A percentile compares a stretch with the other conserved stretches of the same genome.
These are phyloP conservation scores for Crax fasciolata DNA, from an alignment of 2,797 vertebrate species.

Conservation along the genomic window DNA sequence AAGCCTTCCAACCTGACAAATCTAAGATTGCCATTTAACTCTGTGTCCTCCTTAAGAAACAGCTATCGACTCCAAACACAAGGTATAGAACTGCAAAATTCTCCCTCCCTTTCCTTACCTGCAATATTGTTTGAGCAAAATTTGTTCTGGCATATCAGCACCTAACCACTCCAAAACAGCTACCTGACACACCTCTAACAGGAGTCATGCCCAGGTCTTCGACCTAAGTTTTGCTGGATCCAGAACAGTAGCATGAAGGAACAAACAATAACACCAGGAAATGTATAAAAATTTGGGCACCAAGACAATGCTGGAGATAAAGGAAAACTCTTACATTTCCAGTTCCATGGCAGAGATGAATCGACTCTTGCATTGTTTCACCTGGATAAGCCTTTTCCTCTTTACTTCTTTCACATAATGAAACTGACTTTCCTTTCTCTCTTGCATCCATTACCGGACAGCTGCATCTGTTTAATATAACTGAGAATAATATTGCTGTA, in stretches of 20 bases:
- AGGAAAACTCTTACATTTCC: neutral
- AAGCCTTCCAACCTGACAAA: neutral
- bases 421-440: neutral
- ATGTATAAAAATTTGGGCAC: accelerated
- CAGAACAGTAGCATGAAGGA: neutral
- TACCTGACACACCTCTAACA: neutral
- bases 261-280: neutral
- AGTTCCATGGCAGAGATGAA: neutral
- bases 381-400: neutral
- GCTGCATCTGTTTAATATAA: neutral
- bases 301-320: neutral
- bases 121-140: neutral
- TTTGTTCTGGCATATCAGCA: neutral
- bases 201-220: accelerated
- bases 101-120: neutral
- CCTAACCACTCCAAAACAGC: neutral
- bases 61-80: accelerated
- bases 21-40: neutral
- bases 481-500: neutral
- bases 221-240: neutral
- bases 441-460: neutral
- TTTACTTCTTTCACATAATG: neutral
- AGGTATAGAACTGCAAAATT: neutral
- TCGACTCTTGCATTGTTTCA: neutral
- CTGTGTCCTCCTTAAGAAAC: neutral